Base-by-base conservation (phyloP, 1,140 invertebrate genomes). In the Hirudo medicinalis region DNA sequence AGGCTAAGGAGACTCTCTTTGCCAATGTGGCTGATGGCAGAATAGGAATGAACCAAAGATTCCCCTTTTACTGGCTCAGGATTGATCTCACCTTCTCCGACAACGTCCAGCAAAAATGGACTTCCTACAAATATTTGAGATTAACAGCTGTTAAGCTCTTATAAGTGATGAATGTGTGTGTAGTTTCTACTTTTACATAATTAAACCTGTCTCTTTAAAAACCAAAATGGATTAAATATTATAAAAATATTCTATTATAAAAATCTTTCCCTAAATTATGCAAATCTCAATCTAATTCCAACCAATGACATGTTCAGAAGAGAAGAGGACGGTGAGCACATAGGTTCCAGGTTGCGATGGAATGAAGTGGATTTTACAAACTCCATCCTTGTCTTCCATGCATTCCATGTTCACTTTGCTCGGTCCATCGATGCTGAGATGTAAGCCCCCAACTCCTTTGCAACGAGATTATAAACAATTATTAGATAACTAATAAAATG, bases 361-460 rank as follows among this genome's bases (percentile, higher is more conserved):
- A 76, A 88, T 87, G 80, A 94, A 95, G 19, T 89, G 88, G 6
- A 94, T 91, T 79, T 92, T 90, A 78, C 92, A 94, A 66, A 91
- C 72, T 0, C 75, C 92, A 80, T 94, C 92, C 79, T 91, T 91
- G 49, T 91, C 86, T 79, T 95, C 78, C n/a, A 72, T 68, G 82
- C 92, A 94, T 75, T 92, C 89, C 71, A 96, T 95, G 79, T 95
- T 92, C 9, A 92, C 92, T 80, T 95, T 96, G 80, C 90, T 91
- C 0, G 91, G 93, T 32, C 91, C 92, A 84, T 89, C 86, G 74
- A 90, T 88, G 0, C 91, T 94, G 0, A 96, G 83, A 2, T 91
- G 93, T 0, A 96, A 85, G 76, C 92, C 92, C 75, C 92, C 92
- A 77, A 91, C 94, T 15, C 86, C 85, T 70, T 63, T 13, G 19